Base-by-base conservation (phyloP, 2,113 vertebrate species). In the Cromileptes altivelis region DNA sequence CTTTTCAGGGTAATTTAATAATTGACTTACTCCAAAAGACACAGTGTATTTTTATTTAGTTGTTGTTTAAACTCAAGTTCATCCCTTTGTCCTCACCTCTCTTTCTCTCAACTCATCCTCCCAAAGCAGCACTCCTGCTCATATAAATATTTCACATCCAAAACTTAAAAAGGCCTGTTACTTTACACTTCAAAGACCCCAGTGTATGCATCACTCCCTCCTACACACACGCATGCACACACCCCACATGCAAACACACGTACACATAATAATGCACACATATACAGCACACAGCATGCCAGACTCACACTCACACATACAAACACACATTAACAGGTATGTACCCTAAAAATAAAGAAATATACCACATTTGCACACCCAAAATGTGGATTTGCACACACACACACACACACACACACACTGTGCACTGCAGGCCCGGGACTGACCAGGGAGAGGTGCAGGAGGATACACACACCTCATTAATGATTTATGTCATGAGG, bases 61-160 rank as follows among this genome's bases (percentile, higher is more conserved):
- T 81, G 64, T 81, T 76, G 73, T 78, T 52, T 76, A 79, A 77
- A 80, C 49, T 81, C 13, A 21, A 42, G 23, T 84, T 80, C 52
- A 19, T 75, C 47, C 15, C 12, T 76, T 23, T 37, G 1, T 81
- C 50, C 67, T 84, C 55, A 11, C 57, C 73, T 78, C 42, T 62
- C 47, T 45, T 82, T 77, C 64, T 45, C 30, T 68, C 14, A 47
- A 33, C 62, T 70, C 40, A 0, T 76, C 78, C 72, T 89, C 78
- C 8, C 75, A 89, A 75, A 86, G 76, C 80, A 88, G 72, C 81
- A 75, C 60, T 81, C 80, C 81, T 74, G 58, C 49, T 62, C 63
- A 75, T 83, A 91, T 93, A 55, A 90, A 93, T 93, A 93, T 91
- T 93, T 93, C 80, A 92, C 80, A 89, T 72, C 78, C 61, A 64